These are phyloP conservation scores for Virgularia gustaviana DNA, from an alignment of 92 coral and sea anemone genomes.

Conservation along the genomic window DNA sequence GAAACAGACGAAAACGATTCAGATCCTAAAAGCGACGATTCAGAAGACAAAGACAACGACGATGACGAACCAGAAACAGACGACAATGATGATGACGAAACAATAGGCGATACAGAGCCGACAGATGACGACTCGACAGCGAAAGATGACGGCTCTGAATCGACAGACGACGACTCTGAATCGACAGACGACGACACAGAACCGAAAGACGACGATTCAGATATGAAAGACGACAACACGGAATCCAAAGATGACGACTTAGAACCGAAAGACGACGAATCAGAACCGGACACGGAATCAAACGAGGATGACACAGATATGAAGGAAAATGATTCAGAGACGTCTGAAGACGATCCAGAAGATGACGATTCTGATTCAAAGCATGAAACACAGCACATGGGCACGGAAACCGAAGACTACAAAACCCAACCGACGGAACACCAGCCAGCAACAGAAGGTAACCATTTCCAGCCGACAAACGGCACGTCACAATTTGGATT, in stretches of 20 bases:
- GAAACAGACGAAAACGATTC: slow-evolving; percentile 6
- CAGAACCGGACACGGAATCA: background rate
- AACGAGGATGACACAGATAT: background rate
- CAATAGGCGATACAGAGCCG: slow-evolving; percentile 22
- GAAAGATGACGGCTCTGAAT: background rate
- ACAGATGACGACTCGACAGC: background rate
- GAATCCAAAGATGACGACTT: background rate
- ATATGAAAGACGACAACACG: background rate
- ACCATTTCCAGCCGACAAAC: no score
- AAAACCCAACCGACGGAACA: no score
- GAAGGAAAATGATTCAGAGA: background rate
- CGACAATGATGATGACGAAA: background rate
- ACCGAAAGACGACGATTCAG: background rate
- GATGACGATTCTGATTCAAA: background rate
- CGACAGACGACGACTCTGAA: background rate
- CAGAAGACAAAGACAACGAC: slow-evolving; percentile 31
- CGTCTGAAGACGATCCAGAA: background rate
- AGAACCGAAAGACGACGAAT: background rate
- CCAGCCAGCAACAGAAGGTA: no score
- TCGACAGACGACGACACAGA: slow-evolving; percentile 10
- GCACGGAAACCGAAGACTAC: background rate
- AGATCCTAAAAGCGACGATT: slow-evolving; percentile 38
- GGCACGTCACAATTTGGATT: no score
- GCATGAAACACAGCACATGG: background rate
- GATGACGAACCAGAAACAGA: background rate